These are phyloP conservation scores for Tortrix viridana DNA, from an alignment of 2,888 invertebrate genomes.

Conservation along the genomic window DNA sequence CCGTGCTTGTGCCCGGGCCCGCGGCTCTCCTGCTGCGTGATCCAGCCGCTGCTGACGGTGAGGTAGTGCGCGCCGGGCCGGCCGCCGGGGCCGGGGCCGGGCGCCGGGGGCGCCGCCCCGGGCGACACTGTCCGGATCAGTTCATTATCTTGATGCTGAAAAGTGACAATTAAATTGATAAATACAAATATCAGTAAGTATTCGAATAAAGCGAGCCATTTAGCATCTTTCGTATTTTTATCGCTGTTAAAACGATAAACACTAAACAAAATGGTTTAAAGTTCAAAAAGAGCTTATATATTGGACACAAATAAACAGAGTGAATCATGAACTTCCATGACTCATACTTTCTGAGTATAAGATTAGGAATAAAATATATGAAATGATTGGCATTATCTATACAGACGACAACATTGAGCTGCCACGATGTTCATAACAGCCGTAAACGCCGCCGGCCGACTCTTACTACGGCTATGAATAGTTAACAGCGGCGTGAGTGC, in stretches of 20 bases:
- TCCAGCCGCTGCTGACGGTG: slow-evolving; percentile 79
- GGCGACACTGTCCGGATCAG: slow-evolving; percentile 60
- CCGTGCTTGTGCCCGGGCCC: slow-evolving; percentile 61
- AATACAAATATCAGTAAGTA: neutral
- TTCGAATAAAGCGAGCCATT: no score
- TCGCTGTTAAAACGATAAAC: no score
- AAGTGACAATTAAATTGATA: slow-evolving; percentile 40
- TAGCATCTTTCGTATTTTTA: no score
- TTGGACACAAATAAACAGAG: no score
- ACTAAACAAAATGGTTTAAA: no score
- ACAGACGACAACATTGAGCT: slow-evolving; percentile 45
- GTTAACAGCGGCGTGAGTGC: slow-evolving; percentile 48
- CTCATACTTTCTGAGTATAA: neutral
- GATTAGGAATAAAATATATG: slow-evolving; percentile 7
- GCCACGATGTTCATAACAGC: slow-evolving; percentile 45
- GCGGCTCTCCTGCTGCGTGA: slow-evolving; percentile 69
- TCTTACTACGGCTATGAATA: slow-evolving; percentile 68
- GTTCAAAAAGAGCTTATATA: no score
- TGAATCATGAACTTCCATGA: neutral
- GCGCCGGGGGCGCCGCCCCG: slow-evolving; percentile 51
- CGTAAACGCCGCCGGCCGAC: slow-evolving; percentile 62
- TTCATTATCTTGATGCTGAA: slow-evolving; percentile 68
- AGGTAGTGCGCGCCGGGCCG: slow-evolving; percentile 76
- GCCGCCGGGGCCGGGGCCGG: slow-evolving; percentile 54
- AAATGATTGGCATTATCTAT: slow-evolving; percentile 20